Evolutionary conservation across 1,140 invertebrate species (phyloP).

Genomic region (Drosophila aff.): DNA sequence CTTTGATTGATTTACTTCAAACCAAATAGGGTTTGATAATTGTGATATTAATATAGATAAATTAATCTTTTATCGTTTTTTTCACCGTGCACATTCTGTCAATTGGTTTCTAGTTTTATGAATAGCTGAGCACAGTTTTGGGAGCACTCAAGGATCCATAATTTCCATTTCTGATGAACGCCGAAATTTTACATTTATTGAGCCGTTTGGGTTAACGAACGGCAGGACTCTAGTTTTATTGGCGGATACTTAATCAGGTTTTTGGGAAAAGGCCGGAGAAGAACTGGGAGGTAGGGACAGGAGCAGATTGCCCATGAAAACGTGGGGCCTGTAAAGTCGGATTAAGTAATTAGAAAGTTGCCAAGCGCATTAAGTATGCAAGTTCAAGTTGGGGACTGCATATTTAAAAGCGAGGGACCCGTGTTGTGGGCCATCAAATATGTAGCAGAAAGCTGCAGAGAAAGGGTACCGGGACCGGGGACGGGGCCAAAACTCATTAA

Average conservation of each 20-base stretch:
- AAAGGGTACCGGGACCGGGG: not conserved
- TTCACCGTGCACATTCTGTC: slow-evolving; percentile 12
- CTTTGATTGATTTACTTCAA: not conserved
- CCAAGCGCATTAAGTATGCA: slow-evolving; percentile 69
- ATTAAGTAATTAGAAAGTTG: slow-evolving; percentile 79
- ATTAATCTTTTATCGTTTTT: not conserved
- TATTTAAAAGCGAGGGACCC: slow-evolving; percentile 55
- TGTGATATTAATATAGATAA: not conserved
- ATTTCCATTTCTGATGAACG: slow-evolving; percentile 32
- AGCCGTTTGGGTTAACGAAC: slow-evolving; percentile 40
- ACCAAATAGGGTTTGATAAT: not conserved
- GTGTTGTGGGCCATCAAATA: slow-evolving; percentile 73
- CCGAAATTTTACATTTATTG: slow-evolving; percentile 48
- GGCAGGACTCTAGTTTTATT: slow-evolving; percentile 33
- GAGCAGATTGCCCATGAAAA: slow-evolving; percentile 25
- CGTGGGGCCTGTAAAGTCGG: slow-evolving; percentile 52
- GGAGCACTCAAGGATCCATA: slow-evolving; percentile 42
- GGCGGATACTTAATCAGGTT: slow-evolving; percentile 37
- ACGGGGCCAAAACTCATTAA: slow-evolving; percentile 68
- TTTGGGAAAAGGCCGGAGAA: not conserved
- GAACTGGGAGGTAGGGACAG: not conserved
- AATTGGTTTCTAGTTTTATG: slow-evolving; percentile 38
- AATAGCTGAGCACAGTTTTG: slow-evolving; percentile 22
- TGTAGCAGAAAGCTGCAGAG: slow-evolving; percentile 36
- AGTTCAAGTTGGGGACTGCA: slow-evolving; percentile 70